phyloP scores from a whole-genome alignment of 2,888 invertebrate species.

The Drosophila antonietae region DNA sequence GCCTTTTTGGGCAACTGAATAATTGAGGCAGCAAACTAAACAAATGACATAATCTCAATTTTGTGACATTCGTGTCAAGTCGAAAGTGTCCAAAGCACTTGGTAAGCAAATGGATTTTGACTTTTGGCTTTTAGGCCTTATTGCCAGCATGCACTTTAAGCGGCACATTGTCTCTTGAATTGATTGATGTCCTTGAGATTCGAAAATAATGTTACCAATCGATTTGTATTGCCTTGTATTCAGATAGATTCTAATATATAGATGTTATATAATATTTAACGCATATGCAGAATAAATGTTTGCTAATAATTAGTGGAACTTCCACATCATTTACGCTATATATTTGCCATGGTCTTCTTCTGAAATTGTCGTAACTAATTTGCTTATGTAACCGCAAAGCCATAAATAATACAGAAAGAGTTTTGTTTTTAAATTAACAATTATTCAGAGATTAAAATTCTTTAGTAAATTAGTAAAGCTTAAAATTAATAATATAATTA shows the following conservation, averaged over 20 bases:
- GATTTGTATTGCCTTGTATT: background rate
- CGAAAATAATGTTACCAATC: background rate
- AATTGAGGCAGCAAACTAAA: conserved; percentile 74
- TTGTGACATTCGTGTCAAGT: conserved; percentile 59
- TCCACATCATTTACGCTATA: background rate
- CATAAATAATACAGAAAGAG: background rate
- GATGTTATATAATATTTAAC: background rate
- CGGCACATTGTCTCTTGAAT: conserved; percentile 5
- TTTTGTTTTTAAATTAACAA: background rate
- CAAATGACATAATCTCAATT: conserved; percentile 77
- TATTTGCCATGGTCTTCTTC: background rate
- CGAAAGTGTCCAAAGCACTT: conserved; percentile 37
- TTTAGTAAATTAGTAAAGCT: background rate
- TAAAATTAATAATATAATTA: background rate
- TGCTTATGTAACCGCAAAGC: background rate
- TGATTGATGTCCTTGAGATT: conserved; percentile 18
- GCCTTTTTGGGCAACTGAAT: conserved; percentile 53
- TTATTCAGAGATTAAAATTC: background rate
- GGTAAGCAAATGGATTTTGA: conserved; percentile 21
- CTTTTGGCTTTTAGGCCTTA: conserved; percentile 25
- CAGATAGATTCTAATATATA: background rate
- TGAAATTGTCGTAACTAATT: background rate
- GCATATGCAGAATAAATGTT: background rate
- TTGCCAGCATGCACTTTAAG: background rate
- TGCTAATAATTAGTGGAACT: background rate